phyloP scores from a whole-genome alignment of 2,797 vertebrate genomes.

The Bucorvus abyssinicus region DNA sequence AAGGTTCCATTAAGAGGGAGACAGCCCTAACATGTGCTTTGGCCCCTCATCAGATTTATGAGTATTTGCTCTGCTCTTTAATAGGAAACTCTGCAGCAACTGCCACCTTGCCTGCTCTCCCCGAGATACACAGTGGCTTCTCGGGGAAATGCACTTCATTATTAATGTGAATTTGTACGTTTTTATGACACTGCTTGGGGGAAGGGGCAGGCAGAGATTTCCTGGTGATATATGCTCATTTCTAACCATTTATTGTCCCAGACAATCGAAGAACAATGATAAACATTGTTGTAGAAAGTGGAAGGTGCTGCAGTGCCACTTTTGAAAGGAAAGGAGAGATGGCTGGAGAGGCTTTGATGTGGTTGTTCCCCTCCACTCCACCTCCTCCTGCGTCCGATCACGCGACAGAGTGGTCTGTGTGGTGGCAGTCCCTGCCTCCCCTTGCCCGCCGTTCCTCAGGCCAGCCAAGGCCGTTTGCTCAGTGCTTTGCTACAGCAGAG shows the following conservation, averaged over 20 bases:
- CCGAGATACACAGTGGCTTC: constrained; percentile 66
- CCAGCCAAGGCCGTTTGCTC: not conserved
- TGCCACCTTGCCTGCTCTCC: constrained; percentile 61
- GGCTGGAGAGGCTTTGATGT: constrained; percentile 10
- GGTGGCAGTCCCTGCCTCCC: not conserved
- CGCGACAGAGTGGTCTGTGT: not conserved
- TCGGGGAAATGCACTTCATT: constrained; percentile 66
- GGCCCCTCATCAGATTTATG: constrained; percentile 63
- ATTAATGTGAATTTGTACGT: constrained; percentile 68
- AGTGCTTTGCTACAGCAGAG: not conserved
- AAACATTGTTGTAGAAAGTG: constrained; percentile 55
- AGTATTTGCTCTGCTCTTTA: constrained; percentile 64
- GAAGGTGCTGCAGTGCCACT: constrained; percentile 36
- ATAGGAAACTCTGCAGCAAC: constrained; percentile 63
- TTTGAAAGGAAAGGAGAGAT: constrained; percentile 37
- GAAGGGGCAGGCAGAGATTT: constrained; percentile 66
- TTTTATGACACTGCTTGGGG: constrained; percentile 67
- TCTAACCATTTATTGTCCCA: constrained; percentile 66
- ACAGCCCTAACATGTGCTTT: constrained; percentile 62
- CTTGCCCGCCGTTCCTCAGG: not conserved
- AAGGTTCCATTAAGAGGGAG: constrained; percentile 68
- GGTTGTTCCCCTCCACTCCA: not conserved
- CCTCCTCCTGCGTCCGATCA: not conserved
- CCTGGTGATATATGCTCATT: constrained; percentile 65
- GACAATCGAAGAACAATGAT: constrained; percentile 65